Evolutionary conservation across 2,113 vertebrate species (phyloP).

Genomic region (Heterochromis multidens): DNA sequence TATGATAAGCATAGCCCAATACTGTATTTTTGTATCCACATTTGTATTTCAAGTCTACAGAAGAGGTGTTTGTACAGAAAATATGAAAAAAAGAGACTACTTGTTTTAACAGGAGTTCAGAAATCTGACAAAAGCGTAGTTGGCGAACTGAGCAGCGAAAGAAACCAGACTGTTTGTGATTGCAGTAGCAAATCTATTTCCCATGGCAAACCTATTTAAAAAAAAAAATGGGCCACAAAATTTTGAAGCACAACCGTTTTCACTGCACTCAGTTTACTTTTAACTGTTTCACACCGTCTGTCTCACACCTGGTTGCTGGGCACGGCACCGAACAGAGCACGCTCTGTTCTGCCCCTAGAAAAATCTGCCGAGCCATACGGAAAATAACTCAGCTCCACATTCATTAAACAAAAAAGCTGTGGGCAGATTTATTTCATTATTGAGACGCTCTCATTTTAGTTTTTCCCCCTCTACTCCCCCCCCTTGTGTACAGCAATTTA

Average conservation of each 20-base stretch:
- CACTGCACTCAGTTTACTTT: constrained; percentile 57
- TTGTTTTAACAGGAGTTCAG: constrained; percentile 22
- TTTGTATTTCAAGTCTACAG: neutral
- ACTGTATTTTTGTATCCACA: neutral
- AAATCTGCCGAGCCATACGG: constrained; percentile 62
- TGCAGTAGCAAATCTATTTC: constrained; percentile 20
- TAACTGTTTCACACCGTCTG: constrained; percentile 65
- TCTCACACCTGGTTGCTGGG: constrained; percentile 64
- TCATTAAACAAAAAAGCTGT: constrained; percentile 74
- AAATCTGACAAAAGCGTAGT: constrained; percentile 5
- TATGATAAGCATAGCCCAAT: neutral
- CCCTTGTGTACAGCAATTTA: neutral
- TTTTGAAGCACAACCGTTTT: constrained; percentile 50
- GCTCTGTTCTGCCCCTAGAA: constrained; percentile 58
- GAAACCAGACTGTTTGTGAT: constrained; percentile 43
- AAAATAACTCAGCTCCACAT: constrained; percentile 72
- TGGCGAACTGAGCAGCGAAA: constrained; percentile 16
- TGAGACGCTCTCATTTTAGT: constrained; percentile 48
- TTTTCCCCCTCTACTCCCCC: neutral
- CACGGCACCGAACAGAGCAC: constrained; percentile 57
- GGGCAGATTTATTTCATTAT: constrained; percentile 74
- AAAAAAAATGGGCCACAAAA: constrained; percentile 2
- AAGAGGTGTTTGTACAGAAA: neutral
- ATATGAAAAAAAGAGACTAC: neutral
- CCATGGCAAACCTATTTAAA: constrained; percentile 25